These are phyloP conservation scores for Lithobates sylvaticus DNA, from an alignment of 2,797 vertebrate species.

Conservation along the genomic window DNA sequence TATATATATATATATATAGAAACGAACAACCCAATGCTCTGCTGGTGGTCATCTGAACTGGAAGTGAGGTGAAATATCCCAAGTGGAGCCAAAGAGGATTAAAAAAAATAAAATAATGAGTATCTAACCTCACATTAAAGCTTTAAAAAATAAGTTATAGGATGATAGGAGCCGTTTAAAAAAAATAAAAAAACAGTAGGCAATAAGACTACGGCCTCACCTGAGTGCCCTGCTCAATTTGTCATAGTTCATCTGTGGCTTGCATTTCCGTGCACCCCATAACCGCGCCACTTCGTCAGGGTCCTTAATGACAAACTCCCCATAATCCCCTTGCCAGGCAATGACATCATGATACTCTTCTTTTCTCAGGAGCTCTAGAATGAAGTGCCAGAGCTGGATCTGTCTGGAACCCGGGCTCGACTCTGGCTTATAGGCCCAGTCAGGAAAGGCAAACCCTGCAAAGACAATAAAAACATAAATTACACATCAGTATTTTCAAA, in stretches of 20 bases:
- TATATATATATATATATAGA: no score
- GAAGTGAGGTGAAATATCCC: no score
- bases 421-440: conserved; percentile 93
- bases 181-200: no score
- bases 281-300: conserved; percentile 91
- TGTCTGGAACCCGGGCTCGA: conserved; percentile 90
- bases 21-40: no score
- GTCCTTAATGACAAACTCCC: conserved; percentile 94
- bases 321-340: conserved; percentile 93
- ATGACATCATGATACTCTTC: conserved; percentile 93
- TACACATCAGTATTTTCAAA: background rate
- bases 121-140: no score
- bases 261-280: conserved; percentile 92
- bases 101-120: no score
- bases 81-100: no score
- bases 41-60: no score
- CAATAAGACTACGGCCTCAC: conserved; percentile 70
- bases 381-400: conserved; percentile 95
- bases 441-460: conserved; percentile 88
- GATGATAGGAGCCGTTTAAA: no score
- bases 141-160: no score
- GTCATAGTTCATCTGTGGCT: conserved; percentile 94
- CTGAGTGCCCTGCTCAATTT: conserved; percentile 91
- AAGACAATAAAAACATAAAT: background rate
- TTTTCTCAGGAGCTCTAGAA: conserved; percentile 89